These are phyloP conservation scores for Hylomyscus alleni DNA, from an alignment of 2,797 vertebrate species.

Conservation along the genomic window DNA sequence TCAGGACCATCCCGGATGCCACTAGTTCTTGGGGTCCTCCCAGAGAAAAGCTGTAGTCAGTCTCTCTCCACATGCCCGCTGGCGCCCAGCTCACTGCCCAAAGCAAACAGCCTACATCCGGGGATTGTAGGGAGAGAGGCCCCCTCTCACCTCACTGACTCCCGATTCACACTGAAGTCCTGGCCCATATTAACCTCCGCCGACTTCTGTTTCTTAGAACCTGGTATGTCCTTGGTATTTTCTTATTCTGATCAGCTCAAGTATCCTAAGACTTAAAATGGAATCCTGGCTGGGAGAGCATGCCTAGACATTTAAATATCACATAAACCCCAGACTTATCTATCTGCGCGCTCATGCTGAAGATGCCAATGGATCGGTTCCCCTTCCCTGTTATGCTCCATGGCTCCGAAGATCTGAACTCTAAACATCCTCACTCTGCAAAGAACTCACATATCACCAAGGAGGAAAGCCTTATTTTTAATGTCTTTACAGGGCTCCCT, in stretches of 20 bases:
- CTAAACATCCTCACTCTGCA: conserved; percentile 1
- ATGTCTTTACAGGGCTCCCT: conserved; percentile 39
- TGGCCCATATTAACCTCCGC: not conserved
- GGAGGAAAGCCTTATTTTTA: conserved; percentile 25
- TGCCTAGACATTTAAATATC: conserved; percentile 2
- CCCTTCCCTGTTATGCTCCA: not conserved
- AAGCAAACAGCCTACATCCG: not conserved
- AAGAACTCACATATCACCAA: not conserved
- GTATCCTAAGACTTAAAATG: not conserved
- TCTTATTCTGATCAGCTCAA: not conserved
- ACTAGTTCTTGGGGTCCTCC: not conserved
- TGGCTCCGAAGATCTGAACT: not conserved
- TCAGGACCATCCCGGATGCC: not conserved
- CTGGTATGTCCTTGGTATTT: not conserved
- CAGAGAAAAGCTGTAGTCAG: not conserved
- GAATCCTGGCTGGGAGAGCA: not conserved
- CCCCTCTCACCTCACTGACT: not conserved
- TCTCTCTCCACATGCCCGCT: not conserved
- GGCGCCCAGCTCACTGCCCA: not conserved
- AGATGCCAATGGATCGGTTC: not conserved
- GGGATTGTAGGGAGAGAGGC: not conserved
- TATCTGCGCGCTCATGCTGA: not conserved
- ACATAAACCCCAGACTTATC: conserved; percentile 1
- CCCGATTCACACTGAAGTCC: not conserved
- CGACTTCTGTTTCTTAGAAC: not conserved